Base-by-base conservation (phyloP, 2,113 vertebrate genomes). In the Protobothrops mucrosquamatus region DNA sequence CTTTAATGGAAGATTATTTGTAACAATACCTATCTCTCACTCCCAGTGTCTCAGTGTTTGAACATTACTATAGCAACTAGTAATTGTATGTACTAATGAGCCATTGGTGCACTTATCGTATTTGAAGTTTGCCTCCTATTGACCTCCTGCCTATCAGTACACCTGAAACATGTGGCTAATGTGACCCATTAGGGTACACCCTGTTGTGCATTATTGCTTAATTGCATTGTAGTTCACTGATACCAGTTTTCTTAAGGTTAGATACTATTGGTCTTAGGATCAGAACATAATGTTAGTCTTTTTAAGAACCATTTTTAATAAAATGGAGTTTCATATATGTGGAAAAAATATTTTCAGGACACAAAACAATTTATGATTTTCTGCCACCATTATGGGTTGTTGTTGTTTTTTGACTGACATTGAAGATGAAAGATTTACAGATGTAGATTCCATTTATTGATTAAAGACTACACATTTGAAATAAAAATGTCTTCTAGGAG, bases 391-490 rank as follows among this genome's bases (percentile, higher is more conserved):
- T 88, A 91, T 52, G 22, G 29, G 54, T 6, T 86, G 56, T 56
- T 95, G 43, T 46, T 46, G 46, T 96, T 96, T 95, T 91, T 96
- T 97, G 94, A 96, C 97, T 97, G 97, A 98, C 97, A 97, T 95
- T 94, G 94, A 96, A 99, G 98, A 99, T 99, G 97, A 99, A 99
- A 99, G 97, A 97, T 97, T 97, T 96, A 96, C 95, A 97, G 97
- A 97, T 98, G 98, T 99, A 99, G 99, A 99, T 99, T 98, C 98
- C 98, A 98, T 95, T 90, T 97, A 95, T 95, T 99, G 99, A 99
- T 99, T 99, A 99, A 99, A 99, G 99, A 98, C 98, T 98, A 99
- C 98, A 99, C 99, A 99, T 99, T 98, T 98, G 98, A 99, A 99
- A 98, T 99, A 98, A 99, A 99, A 99, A 99, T 97, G 97, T 98